Conservation (phyloP, 2,113 vertebrate genomes). For the Plecturocebus donacophilus region DNA sequence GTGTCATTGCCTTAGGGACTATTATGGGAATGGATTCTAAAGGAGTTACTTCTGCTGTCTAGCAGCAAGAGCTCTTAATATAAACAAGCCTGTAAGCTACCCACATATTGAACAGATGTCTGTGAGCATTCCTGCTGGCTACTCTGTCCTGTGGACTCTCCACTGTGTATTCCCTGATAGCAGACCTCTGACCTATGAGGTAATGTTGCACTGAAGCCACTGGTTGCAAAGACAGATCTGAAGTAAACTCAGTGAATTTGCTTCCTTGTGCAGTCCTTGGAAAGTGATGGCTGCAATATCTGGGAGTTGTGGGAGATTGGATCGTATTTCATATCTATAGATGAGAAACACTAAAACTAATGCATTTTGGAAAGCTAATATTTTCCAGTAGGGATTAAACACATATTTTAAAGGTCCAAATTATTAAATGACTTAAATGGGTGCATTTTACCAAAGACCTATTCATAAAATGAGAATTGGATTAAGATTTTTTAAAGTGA, state of each 20-base stretch:
- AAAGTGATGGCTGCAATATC: not conserved
- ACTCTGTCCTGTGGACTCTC: conserved; percentile 23
- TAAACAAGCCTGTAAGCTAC: conserved; percentile 58
- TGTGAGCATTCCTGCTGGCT: conserved; percentile 42
- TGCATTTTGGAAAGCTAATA: not conserved
- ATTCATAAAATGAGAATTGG: not conserved
- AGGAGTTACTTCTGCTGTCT: conserved; percentile 73
- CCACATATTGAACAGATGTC: conserved; percentile 68
- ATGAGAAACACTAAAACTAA: not conserved
- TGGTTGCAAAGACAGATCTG: not conserved
- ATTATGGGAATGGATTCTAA: conserved; percentile 60
- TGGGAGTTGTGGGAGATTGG: not conserved
- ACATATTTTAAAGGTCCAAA: not conserved
- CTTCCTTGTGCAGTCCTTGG: not conserved
- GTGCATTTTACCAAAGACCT: not conserved
- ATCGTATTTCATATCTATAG: not conserved
- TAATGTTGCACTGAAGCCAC: conserved; percentile 56
- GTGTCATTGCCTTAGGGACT: conserved; percentile 80
- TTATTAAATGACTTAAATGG: not conserved
- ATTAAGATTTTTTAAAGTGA: not conserved
- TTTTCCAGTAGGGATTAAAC: conserved; percentile 38
- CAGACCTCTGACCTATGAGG: conserved; percentile 73
- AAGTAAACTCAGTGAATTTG: not conserved
- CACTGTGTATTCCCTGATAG: conserved; percentile 14
- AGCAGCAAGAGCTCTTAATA: conserved; percentile 71